Conservation (phyloP, 1,140 invertebrate species). For the Leptopilina clavipes region DNA sequence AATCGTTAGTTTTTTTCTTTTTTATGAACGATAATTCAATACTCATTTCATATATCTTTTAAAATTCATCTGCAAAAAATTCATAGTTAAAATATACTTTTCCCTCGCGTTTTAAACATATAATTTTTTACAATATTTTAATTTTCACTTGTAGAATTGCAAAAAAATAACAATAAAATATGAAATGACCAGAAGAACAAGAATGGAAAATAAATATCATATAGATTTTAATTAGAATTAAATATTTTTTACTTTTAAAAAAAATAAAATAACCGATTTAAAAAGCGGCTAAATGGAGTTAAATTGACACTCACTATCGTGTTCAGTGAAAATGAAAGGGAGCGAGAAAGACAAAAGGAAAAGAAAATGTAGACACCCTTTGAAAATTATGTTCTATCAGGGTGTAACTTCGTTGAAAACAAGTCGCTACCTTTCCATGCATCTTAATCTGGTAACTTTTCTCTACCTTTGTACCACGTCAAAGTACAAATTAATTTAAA, state of each 20-base stretch:
- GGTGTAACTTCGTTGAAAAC: slow-evolving; percentile 1
- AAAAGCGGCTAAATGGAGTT: neutral
- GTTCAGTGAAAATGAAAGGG: neutral
- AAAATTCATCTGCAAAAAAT: neutral
- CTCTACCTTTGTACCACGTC: neutral
- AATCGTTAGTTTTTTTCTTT: neutral
- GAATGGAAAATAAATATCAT: no score
- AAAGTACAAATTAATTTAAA: slow-evolving; percentile 4
- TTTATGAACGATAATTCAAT: slow-evolving; percentile 10
- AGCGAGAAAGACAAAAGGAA: neutral
- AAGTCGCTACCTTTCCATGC: neutral
- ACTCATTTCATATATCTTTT: neutral
- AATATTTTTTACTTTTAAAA: no score
- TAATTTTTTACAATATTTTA: no score
- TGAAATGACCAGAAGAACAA: no score
- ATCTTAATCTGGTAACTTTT: slow-evolving; percentile 9
- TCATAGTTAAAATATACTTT: no score
- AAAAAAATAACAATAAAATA: no score
- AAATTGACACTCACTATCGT: slow-evolving; percentile 12
- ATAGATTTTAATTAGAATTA: no score
- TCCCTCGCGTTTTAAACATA: no score
- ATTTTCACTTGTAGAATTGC: no score
- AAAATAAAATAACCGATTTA: neutral
- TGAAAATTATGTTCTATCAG: neutral
- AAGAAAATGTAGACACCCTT: neutral